Conservation (phyloP, 2,888 invertebrate species). For the Drosophila multiciliata region DNA sequence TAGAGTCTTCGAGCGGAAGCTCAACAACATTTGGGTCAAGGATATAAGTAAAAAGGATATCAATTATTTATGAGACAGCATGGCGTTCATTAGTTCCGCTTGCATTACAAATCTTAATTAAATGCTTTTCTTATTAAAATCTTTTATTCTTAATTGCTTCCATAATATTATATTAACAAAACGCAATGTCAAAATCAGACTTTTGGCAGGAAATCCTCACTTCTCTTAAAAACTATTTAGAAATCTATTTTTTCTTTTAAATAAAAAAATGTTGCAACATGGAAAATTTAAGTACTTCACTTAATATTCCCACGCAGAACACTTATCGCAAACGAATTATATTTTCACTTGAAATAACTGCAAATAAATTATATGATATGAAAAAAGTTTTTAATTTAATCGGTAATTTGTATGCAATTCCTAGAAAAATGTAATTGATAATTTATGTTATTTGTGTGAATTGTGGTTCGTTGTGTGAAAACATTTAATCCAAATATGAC, state of each 20-base stretch:
- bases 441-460: background rate
- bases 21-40: conserved; percentile 2
- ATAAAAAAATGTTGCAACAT: background rate
- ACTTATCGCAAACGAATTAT: background rate
- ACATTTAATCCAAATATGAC: background rate
- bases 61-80: background rate
- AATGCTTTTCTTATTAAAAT: background rate
- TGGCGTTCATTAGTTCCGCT: background rate
- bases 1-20: background rate
- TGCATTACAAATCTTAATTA: background rate
- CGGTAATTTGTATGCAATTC: background rate
- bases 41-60: background rate
- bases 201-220: background rate
- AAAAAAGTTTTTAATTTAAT: background rate
- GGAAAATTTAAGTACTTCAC: background rate
- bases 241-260: background rate
- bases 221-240: background rate
- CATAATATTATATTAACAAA: background rate
- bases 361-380: background rate
- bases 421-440: background rate
- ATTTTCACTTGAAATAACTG: background rate
- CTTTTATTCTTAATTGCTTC: background rate
- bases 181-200: background rate
- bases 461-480: background rate
- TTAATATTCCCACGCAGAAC: background rate